Percentiles rank a stretch among this genome's conserved stretches.
phyloP scores from a whole-genome alignment of 1,140 invertebrate genomes.

The Drosophila lacertosa region DNA sequence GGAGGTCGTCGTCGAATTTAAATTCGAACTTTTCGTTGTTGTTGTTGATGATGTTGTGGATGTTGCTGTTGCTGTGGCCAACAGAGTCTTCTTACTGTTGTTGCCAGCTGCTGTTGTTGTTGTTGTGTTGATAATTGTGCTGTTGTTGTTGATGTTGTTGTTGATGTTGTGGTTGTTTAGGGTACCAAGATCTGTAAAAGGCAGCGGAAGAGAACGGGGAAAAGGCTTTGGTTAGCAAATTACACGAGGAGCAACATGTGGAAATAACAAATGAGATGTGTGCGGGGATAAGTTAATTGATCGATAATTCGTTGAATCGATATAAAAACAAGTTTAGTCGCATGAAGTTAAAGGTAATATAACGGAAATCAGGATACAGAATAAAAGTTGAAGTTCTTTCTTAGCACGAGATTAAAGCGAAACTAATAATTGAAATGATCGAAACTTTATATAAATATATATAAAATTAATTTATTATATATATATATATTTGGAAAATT shows the following conservation, averaged over 20 bases:
- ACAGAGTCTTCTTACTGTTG: conserved; percentile 25
- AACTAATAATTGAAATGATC: too few relatives aligned
- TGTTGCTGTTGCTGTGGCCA: conserved; percentile 4
- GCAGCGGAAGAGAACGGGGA: conserved; percentile 8
- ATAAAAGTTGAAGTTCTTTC: too few relatives aligned
- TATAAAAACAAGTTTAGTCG: background rate
- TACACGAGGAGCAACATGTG: conserved; percentile 47
- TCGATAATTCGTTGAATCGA: background rate
- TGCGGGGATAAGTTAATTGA: background rate
- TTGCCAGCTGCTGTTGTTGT: conserved; percentile 8
- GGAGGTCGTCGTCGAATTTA: conserved; percentile 17
- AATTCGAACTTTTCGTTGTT: conserved; percentile 16
- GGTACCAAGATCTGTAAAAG: conserved; percentile 70
- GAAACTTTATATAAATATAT: too few relatives aligned
- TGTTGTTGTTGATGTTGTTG: conserved; percentile 25
- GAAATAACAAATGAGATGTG: background rate
- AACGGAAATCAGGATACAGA: too few relatives aligned
- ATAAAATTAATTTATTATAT: too few relatives aligned
- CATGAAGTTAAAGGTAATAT: too few relatives aligned
- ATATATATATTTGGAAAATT: too few relatives aligned
- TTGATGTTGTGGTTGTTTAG: conserved; percentile 59
- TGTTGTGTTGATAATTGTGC: background rate
- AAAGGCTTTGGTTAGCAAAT: conserved; percentile 57
- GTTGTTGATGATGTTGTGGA: conserved; percentile 20
- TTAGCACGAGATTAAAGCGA: too few relatives aligned